Percentiles rank a stretch among this genome's conserved stretches.
These are phyloP conservation scores for Pyrrhosoma nymphula DNA, from an alignment of 2,888 invertebrate species.

Conservation along the genomic window DNA sequence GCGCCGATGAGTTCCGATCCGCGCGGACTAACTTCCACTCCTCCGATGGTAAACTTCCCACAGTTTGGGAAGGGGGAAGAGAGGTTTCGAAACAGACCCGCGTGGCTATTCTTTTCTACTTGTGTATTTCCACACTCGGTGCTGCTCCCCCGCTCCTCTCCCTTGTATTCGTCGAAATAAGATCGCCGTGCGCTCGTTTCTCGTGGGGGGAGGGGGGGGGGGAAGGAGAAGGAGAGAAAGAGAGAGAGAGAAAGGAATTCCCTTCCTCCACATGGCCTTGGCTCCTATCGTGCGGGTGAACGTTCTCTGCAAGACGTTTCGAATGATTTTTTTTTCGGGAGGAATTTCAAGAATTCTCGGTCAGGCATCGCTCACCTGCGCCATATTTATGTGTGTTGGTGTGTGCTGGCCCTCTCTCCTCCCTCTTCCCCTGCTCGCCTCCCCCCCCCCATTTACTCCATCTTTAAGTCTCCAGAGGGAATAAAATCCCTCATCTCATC, in stretches of 20 bases:
- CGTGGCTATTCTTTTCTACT: background rate
- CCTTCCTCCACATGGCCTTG: background rate
- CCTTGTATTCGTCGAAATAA: background rate
- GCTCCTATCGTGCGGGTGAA: constrained; percentile 56
- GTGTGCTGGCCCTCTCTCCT: background rate
- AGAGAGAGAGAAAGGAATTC: background rate
- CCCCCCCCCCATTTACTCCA: background rate
- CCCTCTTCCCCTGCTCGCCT: background rate
- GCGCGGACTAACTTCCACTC: too few relatives aligned
- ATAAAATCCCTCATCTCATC: background rate
- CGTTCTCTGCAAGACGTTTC: constrained; percentile 53
- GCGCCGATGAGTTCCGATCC: too few relatives aligned
- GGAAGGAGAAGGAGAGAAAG: background rate
- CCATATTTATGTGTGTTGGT: background rate
- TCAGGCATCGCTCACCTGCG: constrained; percentile 17
- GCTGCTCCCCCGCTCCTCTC: background rate
- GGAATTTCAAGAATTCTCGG: constrained; percentile 31
- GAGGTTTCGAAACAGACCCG: too few relatives aligned
- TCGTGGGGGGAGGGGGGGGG: background rate
- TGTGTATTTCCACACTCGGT: background rate
- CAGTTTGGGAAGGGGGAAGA: too few relatives aligned
- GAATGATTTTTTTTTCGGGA: constrained; percentile 42
- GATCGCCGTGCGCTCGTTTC: background rate
- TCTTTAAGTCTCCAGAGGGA: background rate
- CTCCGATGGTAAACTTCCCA: too few relatives aligned